A percentile compares a stretch with the other conserved stretches of the same genome.
phyloP scores from a whole-genome alignment of 2,888 invertebrate genomes.

The Cephus pygmeus region DNA sequence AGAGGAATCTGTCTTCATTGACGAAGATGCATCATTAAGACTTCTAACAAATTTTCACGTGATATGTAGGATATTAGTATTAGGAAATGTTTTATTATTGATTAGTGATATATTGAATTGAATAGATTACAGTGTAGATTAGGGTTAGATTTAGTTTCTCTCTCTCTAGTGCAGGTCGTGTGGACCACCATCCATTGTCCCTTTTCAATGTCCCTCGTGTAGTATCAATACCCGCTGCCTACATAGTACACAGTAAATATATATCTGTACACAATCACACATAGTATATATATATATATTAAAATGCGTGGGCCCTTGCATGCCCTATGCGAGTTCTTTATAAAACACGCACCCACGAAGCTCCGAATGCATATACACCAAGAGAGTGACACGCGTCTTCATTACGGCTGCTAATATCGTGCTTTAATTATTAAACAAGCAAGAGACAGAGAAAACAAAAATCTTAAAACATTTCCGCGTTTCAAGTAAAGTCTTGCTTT shows the following conservation, averaged over 20 bases:
- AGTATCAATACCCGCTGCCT: background rate
- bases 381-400: background rate
- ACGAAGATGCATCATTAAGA: constrained; percentile 57
- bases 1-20: constrained; percentile 51
- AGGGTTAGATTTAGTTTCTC: constrained; percentile 34
- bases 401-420: background rate
- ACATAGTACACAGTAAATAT: background rate
- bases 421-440: constrained; percentile 5
- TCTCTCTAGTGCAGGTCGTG: constrained; percentile 36
- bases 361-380: background rate
- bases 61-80: constrained; percentile 46
- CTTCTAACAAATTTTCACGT: constrained; percentile 57
- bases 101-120: constrained; percentile 12
- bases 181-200: constrained; percentile 28
- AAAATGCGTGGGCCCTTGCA: background rate
- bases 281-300: background rate
- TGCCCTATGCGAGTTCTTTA: background rate
- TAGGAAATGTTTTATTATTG: constrained; percentile 31
- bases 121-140: constrained; percentile 9
- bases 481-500: background rate
- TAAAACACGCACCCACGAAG: background rate
- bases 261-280: background rate
- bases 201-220: background rate
- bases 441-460: background rate
- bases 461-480: background rate